A percentile compares a stretch with the other conserved stretches of the same genome.
These are phyloP conservation scores for Torymus tubicola DNA, from an alignment of 2,888 invertebrate species.

Conservation along the genomic window DNA sequence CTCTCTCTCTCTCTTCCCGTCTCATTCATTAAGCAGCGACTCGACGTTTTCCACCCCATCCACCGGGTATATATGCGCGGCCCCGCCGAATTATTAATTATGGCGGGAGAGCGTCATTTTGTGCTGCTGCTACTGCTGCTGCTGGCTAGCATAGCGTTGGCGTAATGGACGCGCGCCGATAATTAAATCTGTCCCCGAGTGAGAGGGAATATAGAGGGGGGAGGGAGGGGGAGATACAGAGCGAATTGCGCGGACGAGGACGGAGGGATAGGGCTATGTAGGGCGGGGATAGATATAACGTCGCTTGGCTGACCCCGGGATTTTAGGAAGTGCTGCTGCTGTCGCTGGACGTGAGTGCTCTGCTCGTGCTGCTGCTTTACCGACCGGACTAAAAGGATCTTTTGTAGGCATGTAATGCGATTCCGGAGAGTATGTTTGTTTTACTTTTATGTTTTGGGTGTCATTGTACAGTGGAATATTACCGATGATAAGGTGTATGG, in stretches of 20 bases:
- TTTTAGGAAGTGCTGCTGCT: background rate
- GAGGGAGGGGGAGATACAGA: background rate
- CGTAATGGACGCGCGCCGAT: slow-evolving; percentile 51
- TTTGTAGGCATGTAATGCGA: too few relatives aligned
- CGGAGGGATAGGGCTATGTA: too few relatives aligned
- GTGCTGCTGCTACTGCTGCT: background rate
- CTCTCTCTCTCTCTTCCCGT: slow-evolving; percentile 19
- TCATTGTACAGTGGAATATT: too few relatives aligned
- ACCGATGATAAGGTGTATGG: too few relatives aligned
- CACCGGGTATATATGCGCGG: slow-evolving; percentile 4
- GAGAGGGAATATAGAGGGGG: background rate
- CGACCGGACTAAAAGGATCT: too few relatives aligned
- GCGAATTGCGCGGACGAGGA: too few relatives aligned
- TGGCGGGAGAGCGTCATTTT: slow-evolving; percentile 43
- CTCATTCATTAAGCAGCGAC: slow-evolving; percentile 45
- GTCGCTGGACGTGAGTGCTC: too few relatives aligned
- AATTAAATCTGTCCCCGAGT: slow-evolving; percentile 45
- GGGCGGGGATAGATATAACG: background rate
- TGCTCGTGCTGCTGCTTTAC: too few relatives aligned
- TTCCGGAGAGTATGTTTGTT: too few relatives aligned
- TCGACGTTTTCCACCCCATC: slow-evolving; percentile 9
- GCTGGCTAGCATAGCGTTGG: background rate
- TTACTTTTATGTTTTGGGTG: too few relatives aligned
- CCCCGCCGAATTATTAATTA: slow-evolving; percentile 59
- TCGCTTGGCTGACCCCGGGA: background rate